Conservation (phyloP, 1,140 invertebrate genomes). For the Pteromalus puparum region DNA sequence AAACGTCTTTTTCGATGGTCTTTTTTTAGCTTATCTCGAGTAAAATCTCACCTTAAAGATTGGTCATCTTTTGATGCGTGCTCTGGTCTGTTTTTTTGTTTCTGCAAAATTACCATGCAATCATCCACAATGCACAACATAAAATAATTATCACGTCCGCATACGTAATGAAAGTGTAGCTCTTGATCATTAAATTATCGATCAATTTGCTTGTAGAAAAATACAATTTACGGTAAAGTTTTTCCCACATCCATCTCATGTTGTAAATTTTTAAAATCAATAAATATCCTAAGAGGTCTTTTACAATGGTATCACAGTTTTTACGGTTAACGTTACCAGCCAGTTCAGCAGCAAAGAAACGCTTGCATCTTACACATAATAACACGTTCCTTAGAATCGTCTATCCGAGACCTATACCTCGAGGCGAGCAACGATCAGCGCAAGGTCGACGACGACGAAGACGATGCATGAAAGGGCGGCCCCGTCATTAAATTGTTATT, state of each 20-base stretch:
- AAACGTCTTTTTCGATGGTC: not conserved
- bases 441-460: conserved; percentile 35
- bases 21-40: conserved; percentile 3
- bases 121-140: not conserved
- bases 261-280: not conserved
- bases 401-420: conserved; percentile 38
- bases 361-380: not conserved
- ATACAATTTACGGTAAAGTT: not conserved
- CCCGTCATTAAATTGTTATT: conserved; percentile 28
- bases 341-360: not conserved
- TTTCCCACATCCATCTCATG: not conserved
- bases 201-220: not conserved
- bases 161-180: not conserved
- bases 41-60: not conserved
- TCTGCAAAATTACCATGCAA: conserved; percentile 6
- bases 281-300: not conserved
- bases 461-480: not conserved
- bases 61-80: conserved; percentile 9
- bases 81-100: not conserved
- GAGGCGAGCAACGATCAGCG: conserved; percentile 1
- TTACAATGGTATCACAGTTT: not conserved
- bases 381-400: not conserved
- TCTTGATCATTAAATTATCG: not conserved
- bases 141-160: too few relatives aligned
- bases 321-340: not conserved